Base-by-base conservation (phyloP, 2,888 invertebrate species). In the Arrhopalites spinosus region DNA sequence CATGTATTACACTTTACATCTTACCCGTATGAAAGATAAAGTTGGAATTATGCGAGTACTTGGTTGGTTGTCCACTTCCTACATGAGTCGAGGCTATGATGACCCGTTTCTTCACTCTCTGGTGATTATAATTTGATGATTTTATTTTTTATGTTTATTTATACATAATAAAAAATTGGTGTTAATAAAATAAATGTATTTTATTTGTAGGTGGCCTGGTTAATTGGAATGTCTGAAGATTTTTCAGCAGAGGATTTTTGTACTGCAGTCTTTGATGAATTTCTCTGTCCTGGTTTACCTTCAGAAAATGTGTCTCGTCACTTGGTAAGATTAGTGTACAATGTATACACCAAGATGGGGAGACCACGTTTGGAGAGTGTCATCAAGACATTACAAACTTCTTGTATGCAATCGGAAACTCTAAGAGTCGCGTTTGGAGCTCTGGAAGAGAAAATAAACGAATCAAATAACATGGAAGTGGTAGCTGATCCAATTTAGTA, bases 91-190 rank as follows among this genome's bases (percentile, higher is more conserved):
- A 78, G 94, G 96, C 0, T 96, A 95, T 85, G 96, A 96, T 85
- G 97, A 98, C 87, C 96, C 96, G 5, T 96, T 96, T 85, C 86
- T 98, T 75, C 97, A 98, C 88, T 94, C 95, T 17, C 87, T 98
- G 83, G 94, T 93, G 83, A 85, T 82, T 78, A 72, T 8, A 25
- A 13, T 66, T 63, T 45, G 7, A 59, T 23, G n/a, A 15, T 43
- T 43, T 36, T 23, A 23, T 50, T 17, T 50, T 17, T 17, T 20
- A 50, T 50, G 20, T 50, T 2, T 50, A 2, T 2, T 50, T 5
- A 59, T 2, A 59, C 25, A 36, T 36, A 36, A 36, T 36, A n/a
- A n/a, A 3, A 20, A 56, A 56, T 3, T n/a, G 3, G 23, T 56
- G n/a, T 56, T n/a, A 5, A 63, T 29, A 13, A 20, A 2, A 56